Conservation (phyloP, 2,888 invertebrate species). For the Tetropium fuscum region DNA sequence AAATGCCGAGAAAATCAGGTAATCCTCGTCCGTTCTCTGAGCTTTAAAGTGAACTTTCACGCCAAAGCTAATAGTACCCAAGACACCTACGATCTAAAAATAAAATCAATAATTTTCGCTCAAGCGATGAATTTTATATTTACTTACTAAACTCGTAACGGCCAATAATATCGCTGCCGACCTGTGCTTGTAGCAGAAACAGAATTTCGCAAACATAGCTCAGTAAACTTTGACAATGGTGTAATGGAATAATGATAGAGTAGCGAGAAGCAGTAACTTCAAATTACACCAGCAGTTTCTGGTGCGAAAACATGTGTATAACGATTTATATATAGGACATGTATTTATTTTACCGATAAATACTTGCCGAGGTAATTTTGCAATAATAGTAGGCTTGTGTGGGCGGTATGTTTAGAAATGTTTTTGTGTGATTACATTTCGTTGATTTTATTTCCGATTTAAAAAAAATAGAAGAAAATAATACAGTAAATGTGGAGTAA, state of each 20-base stretch:
- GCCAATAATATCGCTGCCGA: slow-evolving; percentile 43
- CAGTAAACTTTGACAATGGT: slow-evolving; percentile 10
- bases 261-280: slow-evolving; percentile 17
- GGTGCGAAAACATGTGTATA: slow-evolving; percentile 17
- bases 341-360: slow-evolving; percentile 30
- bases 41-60: slow-evolving; percentile 23
- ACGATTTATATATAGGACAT: slow-evolving; percentile 27
- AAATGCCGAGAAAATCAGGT: slow-evolving; percentile 36
- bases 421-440: slow-evolving; percentile 5
- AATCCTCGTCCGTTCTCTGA: slow-evolving; percentile 29
- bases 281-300: slow-evolving; percentile 24
- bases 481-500: no score
- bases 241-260: slow-evolving; percentile 9
- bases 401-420: slow-evolving; percentile 4
- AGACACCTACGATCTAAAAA: slow-evolving; percentile 34
- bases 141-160: slow-evolving; percentile 43
- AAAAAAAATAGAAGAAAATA: no score
- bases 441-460: no score
- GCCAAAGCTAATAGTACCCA: slow-evolving; percentile 33
- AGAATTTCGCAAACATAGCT: slow-evolving; percentile 41
- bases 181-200: slow-evolving; percentile 42
- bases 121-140: slow-evolving; percentile 7
- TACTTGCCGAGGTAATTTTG: slow-evolving; percentile 21
- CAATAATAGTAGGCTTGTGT: slow-evolving; percentile 14
- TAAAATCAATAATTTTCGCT: not conserved